A percentile compares a stretch with the other conserved stretches of the same genome.
Conservation (phyloP, 2,888 invertebrate genomes). For the Holacanthella duospinosa region DNA sequence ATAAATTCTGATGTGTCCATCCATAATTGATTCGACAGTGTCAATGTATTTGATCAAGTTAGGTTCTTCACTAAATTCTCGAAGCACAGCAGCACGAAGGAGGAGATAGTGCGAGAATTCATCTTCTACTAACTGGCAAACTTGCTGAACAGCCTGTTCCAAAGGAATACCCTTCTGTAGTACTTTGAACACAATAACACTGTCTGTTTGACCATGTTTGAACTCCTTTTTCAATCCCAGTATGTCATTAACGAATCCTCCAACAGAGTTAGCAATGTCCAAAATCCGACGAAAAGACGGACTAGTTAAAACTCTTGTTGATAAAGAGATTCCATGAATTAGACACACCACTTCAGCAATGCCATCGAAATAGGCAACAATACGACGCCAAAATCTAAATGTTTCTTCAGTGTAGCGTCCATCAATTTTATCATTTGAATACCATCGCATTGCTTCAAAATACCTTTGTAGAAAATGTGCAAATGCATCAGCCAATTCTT, state of each 20-base stretch:
- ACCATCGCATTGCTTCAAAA: constrained; percentile 8
- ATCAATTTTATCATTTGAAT: too few species aligned
- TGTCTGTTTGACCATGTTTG: constrained; percentile 9
- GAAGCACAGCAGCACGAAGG: neutral
- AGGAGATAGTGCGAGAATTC: neutral
- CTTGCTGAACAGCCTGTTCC: neutral
- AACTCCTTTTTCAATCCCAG: constrained; percentile 13
- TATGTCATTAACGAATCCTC: constrained; percentile 13
- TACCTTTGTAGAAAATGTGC: neutral
- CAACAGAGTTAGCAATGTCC: too few species aligned
- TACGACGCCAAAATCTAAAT: too few species aligned
- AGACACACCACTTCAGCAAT: too few species aligned
- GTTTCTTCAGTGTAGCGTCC: too few species aligned
- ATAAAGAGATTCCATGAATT: too few species aligned
- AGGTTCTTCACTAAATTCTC: constrained; percentile 7
- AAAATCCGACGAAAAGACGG: too few species aligned
- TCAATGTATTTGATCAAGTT: constrained; percentile 7
- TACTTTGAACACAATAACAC: constrained; percentile 7
- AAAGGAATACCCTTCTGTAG: constrained; percentile 1
- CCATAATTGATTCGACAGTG: constrained; percentile 5
- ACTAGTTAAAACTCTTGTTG: too few species aligned
- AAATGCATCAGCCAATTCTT: too few species aligned
- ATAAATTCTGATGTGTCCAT: constrained; percentile 13
- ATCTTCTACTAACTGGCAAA: neutral
- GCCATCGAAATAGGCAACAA: too few species aligned